Evolutionary conservation across 2,797 vertebrate genomes (phyloP).

Genomic region (Smutsia temminckii): DNA sequence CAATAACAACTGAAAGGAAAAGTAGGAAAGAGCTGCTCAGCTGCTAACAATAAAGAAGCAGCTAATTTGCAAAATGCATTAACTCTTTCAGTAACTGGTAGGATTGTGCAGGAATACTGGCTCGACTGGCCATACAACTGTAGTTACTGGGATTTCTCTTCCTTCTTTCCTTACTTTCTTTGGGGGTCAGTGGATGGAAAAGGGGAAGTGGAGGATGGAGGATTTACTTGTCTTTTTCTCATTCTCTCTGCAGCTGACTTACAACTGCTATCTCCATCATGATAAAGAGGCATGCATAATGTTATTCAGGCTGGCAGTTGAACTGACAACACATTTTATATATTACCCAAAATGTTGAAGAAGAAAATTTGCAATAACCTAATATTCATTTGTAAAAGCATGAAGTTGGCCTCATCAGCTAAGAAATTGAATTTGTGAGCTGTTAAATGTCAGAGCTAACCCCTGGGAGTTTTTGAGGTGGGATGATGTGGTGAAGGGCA

Average conservation of each 20-base stretch:
- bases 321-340: slow-evolving; percentile 48
- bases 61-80: slow-evolving; percentile 74
- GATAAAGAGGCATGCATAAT: slow-evolving; percentile 5
- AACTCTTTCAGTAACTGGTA: slow-evolving; percentile 66
- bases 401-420: slow-evolving; percentile 81
- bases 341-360: slow-evolving; percentile 55
- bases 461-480: slow-evolving; percentile 84
- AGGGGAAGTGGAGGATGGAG: neutral
- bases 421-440: slow-evolving; percentile 85
- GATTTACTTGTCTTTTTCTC: neutral
- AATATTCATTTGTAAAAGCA: slow-evolving; percentile 81
- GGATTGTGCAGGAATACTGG: neutral
- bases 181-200: neutral
- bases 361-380: slow-evolving; percentile 74
- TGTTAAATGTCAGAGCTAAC: slow-evolving; percentile 88
- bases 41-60: slow-evolving; percentile 79
- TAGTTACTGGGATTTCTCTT: neutral
- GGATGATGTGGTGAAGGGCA: slow-evolving; percentile 87
- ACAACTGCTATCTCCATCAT: slow-evolving; percentile 3
- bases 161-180: neutral
- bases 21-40: slow-evolving; percentile 59
- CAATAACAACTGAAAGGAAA: slow-evolving; percentile 68
- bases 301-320: slow-evolving; percentile 10
- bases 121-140: neutral
- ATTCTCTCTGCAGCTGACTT: neutral